Percentiles rank a stretch among this genome's conserved stretches.
Conservation (phyloP, 2,888 invertebrate species). For the Tenodera sinensis region DNA sequence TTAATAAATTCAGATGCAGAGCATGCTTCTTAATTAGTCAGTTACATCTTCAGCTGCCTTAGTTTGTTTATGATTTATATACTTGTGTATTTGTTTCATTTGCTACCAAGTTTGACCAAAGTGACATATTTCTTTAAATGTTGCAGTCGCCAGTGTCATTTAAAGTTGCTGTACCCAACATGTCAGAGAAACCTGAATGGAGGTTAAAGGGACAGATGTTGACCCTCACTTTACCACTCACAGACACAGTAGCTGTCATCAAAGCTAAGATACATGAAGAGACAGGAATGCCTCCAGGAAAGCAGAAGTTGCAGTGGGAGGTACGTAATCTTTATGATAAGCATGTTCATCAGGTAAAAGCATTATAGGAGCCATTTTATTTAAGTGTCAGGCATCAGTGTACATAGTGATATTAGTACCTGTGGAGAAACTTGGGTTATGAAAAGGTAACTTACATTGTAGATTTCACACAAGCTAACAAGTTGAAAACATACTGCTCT, state of each 20-base stretch:
- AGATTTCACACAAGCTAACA: no score
- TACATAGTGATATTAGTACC: no score
- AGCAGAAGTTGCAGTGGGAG: conserved; percentile 94
- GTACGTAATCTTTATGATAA: conserved; percentile 47
- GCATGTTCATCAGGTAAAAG: neutral
- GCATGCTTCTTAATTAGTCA: no score
- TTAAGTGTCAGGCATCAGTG: no score
- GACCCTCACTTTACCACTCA: conserved; percentile 69
- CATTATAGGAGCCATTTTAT: neutral
- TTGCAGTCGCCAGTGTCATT: conserved; percentile 71
- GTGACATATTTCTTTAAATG: neutral
- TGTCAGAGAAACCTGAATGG: conserved; percentile 92
- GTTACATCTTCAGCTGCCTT: no score
- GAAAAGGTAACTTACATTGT: no score
- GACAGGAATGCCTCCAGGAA: conserved; percentile 91
- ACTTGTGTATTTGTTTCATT: no score
- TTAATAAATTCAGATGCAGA: no score
- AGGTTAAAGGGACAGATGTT: conserved; percentile 88
- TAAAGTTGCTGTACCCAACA: conserved; percentile 76
- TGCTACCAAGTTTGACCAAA: no score
- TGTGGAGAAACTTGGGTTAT: no score
- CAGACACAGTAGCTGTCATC: conserved; percentile 76
- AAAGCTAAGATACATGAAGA: conserved; percentile 83
- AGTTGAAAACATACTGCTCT: no score
- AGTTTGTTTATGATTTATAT: no score